Percentiles rank a stretch among this genome's conserved stretches.
phyloP scores from a whole-genome alignment of 2,797 vertebrate species.

The Mycteria americana region DNA sequence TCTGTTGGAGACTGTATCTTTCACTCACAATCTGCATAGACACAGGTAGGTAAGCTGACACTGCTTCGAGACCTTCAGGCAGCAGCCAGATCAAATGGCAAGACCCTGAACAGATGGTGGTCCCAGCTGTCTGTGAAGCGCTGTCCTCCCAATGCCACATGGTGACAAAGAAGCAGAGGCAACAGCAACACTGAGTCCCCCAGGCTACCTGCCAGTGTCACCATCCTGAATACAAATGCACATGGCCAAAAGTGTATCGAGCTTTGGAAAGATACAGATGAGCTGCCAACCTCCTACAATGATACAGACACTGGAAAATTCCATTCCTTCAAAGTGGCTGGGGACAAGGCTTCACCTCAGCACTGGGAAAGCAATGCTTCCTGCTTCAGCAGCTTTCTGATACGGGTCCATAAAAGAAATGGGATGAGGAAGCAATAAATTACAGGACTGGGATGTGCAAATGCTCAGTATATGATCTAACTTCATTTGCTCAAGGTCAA shows the following conservation, averaged over 20 bases:
- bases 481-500: constrained; percentile 29
- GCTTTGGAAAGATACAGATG: background rate
- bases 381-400: constrained; percentile 20
- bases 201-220: background rate
- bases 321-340: background rate
- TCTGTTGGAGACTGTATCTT: background rate
- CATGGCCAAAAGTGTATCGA: rapidly evolving
- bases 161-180: background rate
- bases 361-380: background rate
- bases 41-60: background rate
- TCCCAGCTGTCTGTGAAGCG: background rate
- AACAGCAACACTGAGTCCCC: background rate
- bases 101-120: constrained; percentile 13
- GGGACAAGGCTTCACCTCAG: background rate
- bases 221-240: background rate
- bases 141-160: rapidly evolving
- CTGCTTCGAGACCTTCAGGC: background rate
- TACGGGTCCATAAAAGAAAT: background rate
- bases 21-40: background rate
- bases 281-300: background rate
- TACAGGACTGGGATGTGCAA: background rate
- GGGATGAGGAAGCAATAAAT: constrained; percentile 22
- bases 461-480: background rate
- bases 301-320: constrained; percentile 25
- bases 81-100: background rate